Percentiles rank a stretch among this genome's conserved stretches.
Evolutionary conservation across 2,113 vertebrate genomes (phyloP).

Genomic region (Protobothrops flavoviridis): DNA sequence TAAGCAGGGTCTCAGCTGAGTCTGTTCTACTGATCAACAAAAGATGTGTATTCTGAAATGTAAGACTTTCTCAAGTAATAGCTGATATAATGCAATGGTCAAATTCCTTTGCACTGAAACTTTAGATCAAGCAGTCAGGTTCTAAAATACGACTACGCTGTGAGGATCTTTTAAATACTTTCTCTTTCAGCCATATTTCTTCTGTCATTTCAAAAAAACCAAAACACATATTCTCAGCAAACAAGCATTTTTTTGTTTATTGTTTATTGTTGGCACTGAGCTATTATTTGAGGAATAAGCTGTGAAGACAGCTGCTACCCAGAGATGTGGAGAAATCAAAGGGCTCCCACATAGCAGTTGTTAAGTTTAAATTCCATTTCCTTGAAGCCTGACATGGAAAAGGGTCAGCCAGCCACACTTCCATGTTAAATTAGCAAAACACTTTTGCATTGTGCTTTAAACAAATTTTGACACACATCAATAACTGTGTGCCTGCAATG

Average conservation of each 20-base stretch:
- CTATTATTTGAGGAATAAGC: constrained; percentile 15
- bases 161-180: background rate
- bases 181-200: background rate
- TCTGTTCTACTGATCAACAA: background rate
- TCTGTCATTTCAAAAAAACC: background rate
- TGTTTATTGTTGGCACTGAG: background rate
- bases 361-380: background rate
- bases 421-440: background rate
- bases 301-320: background rate
- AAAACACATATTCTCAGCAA: background rate
- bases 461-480: background rate
- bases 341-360: background rate
- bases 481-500: background rate
- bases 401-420: background rate
- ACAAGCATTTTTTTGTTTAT: background rate
- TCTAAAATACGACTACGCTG: background rate
- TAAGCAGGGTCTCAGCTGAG: background rate
- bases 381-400: constrained; percentile 25
- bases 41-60: background rate
- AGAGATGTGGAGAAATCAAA: constrained; percentile 29
- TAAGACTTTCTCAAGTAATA: background rate
- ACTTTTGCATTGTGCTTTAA: background rate
- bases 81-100: background rate
- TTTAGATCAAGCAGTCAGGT: background rate
- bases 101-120: background rate